phyloP scores from a whole-genome alignment of 2,797 vertebrate genomes.

The Enteromius viviparus region DNA sequence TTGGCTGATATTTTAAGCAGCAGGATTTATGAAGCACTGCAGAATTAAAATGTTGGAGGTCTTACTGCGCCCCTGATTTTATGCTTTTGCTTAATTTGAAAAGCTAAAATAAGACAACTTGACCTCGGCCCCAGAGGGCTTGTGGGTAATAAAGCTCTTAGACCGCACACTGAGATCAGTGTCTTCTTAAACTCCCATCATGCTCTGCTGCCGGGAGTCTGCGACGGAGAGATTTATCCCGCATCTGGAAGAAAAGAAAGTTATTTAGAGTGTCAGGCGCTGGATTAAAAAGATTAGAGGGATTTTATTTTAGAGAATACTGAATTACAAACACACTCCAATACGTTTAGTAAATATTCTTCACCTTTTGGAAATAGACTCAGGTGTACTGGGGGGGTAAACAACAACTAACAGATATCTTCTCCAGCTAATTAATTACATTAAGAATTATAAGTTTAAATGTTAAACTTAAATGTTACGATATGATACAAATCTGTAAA shows the following conservation, averaged over 20 bases:
- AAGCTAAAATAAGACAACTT: slow-evolving; percentile 15
- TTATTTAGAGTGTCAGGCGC: background rate
- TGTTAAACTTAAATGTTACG: background rate
- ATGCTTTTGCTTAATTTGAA: slow-evolving; percentile 25
- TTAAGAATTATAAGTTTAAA: no score
- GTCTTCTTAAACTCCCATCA: slow-evolving; percentile 23
- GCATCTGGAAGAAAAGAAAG: background rate
- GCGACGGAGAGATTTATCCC: background rate
- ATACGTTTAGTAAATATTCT: background rate
- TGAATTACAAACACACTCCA: background rate
- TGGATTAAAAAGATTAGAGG: background rate
- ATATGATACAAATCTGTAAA: background rate
- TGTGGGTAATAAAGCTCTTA: slow-evolving; percentile 14
- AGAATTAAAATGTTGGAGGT: slow-evolving; percentile 38
- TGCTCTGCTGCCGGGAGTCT: background rate
- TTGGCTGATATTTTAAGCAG: background rate
- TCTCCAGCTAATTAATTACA: background rate
- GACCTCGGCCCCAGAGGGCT: slow-evolving; percentile 5
- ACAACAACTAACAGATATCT: no score
- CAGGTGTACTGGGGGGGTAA: no score
- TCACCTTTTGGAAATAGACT: background rate
- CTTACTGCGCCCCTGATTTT: background rate
- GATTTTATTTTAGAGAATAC: slow-evolving; percentile 4
- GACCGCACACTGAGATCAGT: slow-evolving; percentile 12
- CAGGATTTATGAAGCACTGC: background rate